Base-by-base conservation (phyloP, 2,888 invertebrate genomes). In the Tipula confusa region DNA sequence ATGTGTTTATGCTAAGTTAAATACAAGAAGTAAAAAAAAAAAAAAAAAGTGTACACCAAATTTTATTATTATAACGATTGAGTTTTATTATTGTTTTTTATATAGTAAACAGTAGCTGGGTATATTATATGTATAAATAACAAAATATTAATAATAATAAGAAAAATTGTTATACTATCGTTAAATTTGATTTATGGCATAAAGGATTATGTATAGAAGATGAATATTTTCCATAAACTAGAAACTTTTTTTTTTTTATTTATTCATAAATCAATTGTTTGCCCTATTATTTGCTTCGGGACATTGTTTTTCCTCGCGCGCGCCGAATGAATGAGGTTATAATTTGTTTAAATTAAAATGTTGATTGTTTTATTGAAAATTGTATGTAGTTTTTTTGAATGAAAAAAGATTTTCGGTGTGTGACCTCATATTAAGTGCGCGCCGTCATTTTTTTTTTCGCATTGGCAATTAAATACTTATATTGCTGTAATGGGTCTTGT, bases 241-340 rank as follows among this genome's bases (percentile, higher is more conserved):
- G 15, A 43, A 15, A 24, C 64, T 18, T 64, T 64, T n/a, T n/a
- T n/a, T n/a, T n/a, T n/a, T n/a, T 24, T 64, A 24, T 64, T 7
- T 24, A 24, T 64, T 64, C 64, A 64, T 64, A 64, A 64, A 64
- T 64, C 64, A 64, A 64, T 64, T 64, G 64, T 64, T 64, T 64
- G 24, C 24, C n/a, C 11, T 18, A 64, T 64, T 64, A 24, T 64
- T 24, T 2, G 43, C 24, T 6, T 64, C 24, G 24, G 24, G 0
- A 43, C n/a, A 24, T 18, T 24, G 0, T 64, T 64, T 24, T 64
- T 64, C 64, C 24, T n/a, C n/a, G 33, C 4, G 24, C 48, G 48
- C 1, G 18, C n/a, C 2, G 64, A 64, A 24, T 2, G 24, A 7
- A 1, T 64, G 11, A 64, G 64, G 64, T 64, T 64, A 64, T 64